These are phyloP conservation scores for Lithophane semibrunnea DNA, from an alignment of 2,888 invertebrate species.

Conservation along the genomic window DNA sequence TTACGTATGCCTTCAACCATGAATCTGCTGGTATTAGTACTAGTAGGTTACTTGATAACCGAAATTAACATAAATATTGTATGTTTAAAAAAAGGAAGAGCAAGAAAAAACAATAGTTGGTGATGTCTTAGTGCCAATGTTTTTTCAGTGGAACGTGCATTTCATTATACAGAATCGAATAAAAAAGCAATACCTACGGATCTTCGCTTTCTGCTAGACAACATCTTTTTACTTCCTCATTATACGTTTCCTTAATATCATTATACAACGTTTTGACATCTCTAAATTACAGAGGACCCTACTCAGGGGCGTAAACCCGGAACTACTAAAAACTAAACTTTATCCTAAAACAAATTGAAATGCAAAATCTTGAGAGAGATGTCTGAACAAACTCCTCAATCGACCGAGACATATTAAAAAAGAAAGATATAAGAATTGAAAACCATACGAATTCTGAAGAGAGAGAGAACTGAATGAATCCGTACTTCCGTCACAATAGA, in stretches of 20 bases:
- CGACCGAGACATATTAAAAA: conserved; percentile 58
- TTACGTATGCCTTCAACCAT: conserved; percentile 67
- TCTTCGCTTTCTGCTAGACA: background rate
- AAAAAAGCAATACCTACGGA: too few species aligned
- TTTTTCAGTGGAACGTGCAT: background rate
- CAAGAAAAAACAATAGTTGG: background rate
- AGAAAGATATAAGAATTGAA: conserved; percentile 52
- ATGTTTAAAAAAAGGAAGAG: background rate
- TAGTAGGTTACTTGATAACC: conserved; percentile 44
- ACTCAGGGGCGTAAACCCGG: conserved; percentile 15
- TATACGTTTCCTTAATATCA: background rate
- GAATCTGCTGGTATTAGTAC: conserved; percentile 56
- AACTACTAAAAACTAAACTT: conserved; percentile 1
- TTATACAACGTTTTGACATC: conserved; percentile 2
- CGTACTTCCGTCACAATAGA: conserved; percentile 67
- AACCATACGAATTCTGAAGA: conserved; percentile 57
- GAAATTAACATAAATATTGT: conserved; percentile 9
- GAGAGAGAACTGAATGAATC: conserved; percentile 61
- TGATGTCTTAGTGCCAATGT: too few species aligned
- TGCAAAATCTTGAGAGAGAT: conserved; percentile 22
- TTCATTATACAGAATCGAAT: background rate
- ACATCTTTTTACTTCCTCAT: conserved; percentile 4
- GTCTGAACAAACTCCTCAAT: conserved; percentile 50
- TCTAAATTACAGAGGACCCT: conserved; percentile 27
- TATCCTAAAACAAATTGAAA: conserved; percentile 25